Percentiles rank a stretch among this genome's conserved stretches.
Evolutionary conservation across 2,113 vertebrate genomes (phyloP).

Genomic region (Sinocyclocheilus anshuiensis): DNA sequence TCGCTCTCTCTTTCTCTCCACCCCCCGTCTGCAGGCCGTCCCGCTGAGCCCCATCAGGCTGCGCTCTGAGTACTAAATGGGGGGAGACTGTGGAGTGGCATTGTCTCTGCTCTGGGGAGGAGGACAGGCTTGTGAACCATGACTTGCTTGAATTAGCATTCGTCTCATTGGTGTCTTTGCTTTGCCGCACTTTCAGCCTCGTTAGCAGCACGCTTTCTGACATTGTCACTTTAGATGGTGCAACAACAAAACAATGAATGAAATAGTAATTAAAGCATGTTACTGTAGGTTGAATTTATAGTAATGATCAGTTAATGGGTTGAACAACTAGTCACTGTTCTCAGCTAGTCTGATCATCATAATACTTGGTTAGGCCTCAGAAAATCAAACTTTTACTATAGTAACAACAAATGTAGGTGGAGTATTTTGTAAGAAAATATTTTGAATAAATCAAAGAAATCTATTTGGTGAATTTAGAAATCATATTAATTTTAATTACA

Average conservation of each 20-base stretch:
- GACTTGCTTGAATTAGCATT: constrained; percentile 33
- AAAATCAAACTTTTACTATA: background rate
- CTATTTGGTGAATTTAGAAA: too few species aligned
- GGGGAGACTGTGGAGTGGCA: constrained; percentile 67
- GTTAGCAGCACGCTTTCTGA: background rate
- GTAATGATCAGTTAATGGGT: background rate
- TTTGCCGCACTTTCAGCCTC: constrained; percentile 5
- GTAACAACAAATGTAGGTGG: background rate
- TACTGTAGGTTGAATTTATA: background rate
- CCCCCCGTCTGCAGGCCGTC: constrained; percentile 72
- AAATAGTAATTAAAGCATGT: background rate
- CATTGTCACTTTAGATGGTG: background rate
- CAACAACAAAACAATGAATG: background rate
- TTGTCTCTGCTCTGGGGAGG: constrained; percentile 44
- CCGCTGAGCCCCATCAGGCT: constrained; percentile 80
- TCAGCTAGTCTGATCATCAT: background rate
- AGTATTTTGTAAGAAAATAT: background rate
- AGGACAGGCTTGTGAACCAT: constrained; percentile 30
- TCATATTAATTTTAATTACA: too few species aligned
- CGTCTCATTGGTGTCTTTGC: constrained; percentile 31
- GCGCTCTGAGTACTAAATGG: constrained; percentile 58
- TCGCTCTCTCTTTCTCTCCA: constrained; percentile 37
- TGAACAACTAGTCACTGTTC: background rate
- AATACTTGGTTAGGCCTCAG: background rate
- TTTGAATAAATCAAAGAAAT: background rate